phyloP scores from a whole-genome alignment of 2,888 invertebrate genomes.

The Macrosoma leucophasiata region DNA sequence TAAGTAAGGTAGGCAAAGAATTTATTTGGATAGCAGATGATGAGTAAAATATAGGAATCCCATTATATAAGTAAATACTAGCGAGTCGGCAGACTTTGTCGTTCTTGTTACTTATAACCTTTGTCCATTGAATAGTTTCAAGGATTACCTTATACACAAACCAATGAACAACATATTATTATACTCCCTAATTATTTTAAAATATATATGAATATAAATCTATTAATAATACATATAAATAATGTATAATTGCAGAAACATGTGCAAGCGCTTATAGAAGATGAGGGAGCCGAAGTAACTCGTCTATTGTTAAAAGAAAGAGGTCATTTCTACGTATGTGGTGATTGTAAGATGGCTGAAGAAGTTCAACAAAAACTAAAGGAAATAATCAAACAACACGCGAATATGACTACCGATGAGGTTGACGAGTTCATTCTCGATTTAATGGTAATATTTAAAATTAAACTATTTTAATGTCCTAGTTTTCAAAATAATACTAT shows the following conservation, averaged over 20 bases:
- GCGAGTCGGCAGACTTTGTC: too few relatives aligned
- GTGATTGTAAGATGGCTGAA: conserved; percentile 98
- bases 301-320: conserved; percentile 83
- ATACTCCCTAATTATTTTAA: too few relatives aligned
- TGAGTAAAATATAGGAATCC: too few relatives aligned
- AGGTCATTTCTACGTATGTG: conserved; percentile 96
- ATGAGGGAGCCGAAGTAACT: conserved; percentile 85
- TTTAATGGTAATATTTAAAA: conserved; percentile 80
- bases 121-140: too few relatives aligned
- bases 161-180: too few relatives aligned
- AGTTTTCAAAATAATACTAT: background rate
- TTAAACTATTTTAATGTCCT: background rate
- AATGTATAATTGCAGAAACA: conserved; percentile 80
- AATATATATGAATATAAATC: too few relatives aligned
- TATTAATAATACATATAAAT: too few relatives aligned
- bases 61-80: too few relatives aligned
- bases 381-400: conserved; percentile 79
- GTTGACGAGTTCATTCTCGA: conserved; percentile 88
- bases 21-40: conserved; percentile 2
- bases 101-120: too few relatives aligned
- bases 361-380: conserved; percentile 94
- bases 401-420: conserved; percentile 82
- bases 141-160: too few relatives aligned
- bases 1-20: conserved; percentile 79
- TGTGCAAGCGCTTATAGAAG: conserved; percentile 90